These are phyloP conservation scores for Pseudomugil tenellus DNA, from an alignment of 2,797 vertebrate genomes.

Conservation along the genomic window DNA sequence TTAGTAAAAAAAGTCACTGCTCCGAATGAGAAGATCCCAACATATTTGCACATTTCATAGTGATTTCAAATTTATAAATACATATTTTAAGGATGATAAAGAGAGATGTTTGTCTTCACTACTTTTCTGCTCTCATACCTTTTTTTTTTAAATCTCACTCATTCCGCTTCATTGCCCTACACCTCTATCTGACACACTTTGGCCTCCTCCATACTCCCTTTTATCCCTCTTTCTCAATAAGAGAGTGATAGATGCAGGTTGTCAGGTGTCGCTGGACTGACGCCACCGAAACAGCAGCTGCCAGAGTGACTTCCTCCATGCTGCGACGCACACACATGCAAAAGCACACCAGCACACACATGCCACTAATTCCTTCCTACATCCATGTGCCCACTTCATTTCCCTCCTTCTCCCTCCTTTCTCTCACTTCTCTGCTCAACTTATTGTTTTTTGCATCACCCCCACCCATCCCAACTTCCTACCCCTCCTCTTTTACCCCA, in stretches of 20 bases:
- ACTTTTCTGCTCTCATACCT: conserved; percentile 15
- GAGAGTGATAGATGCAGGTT: conserved; percentile 89
- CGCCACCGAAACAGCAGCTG: conserved; percentile 85
- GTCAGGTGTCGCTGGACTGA: conserved; percentile 85
- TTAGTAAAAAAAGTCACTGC: no score
- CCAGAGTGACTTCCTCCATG: conserved; percentile 80
- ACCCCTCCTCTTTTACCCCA: conserved; percentile 43
- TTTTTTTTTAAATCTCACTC: conserved; percentile 25
- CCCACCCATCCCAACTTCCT: conserved; percentile 25
- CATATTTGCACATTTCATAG: neutral
- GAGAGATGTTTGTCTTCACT: neutral
- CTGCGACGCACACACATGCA: conserved; percentile 68
- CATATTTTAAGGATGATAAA: neutral
- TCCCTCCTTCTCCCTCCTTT: conserved; percentile 31
- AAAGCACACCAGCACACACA: conserved; percentile 39
- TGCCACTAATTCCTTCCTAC: conserved; percentile 62
- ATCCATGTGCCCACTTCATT: conserved; percentile 48
- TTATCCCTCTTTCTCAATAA: conserved; percentile 86
- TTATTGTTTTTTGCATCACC: conserved; percentile 53
- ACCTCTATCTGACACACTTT: conserved; percentile 50
- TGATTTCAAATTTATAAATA: neutral
- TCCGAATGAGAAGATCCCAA: no score
- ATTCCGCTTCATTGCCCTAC: conserved; percentile 43
- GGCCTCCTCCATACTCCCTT: conserved; percentile 59
- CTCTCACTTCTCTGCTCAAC: conserved; percentile 53